These are phyloP conservation scores for Liposcelis brunnea DNA, from an alignment of 2,888 invertebrate genomes.

Conservation along the genomic window DNA sequence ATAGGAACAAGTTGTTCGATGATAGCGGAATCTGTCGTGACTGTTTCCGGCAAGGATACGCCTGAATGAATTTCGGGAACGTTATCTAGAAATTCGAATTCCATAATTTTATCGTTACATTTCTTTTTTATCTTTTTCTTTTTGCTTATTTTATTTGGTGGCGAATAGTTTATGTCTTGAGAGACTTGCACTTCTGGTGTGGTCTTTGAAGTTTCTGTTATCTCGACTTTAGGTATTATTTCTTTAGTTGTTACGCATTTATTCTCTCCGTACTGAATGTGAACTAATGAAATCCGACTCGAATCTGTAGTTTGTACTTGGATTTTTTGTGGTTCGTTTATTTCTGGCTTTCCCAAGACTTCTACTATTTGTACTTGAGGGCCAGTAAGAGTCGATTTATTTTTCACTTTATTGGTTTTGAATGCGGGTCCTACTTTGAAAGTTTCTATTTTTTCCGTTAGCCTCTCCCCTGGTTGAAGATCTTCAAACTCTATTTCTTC, in stretches of 20 bases:
- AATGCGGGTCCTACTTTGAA: neutral
- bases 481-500: too few species aligned
- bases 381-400: neutral
- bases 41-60: too few species aligned
- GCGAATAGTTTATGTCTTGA: neutral
- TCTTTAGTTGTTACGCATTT: too few species aligned
- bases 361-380: neutral
- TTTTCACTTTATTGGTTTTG: neutral
- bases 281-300: too few species aligned
- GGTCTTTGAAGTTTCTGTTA: neutral
- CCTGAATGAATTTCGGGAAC: too few species aligned
- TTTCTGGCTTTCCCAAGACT: neutral
- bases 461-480: neutral
- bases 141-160: neutral
- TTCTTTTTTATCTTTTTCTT: neutral
- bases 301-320: too few species aligned
- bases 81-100: too few species aligned
- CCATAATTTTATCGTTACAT: neutral
- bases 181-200: neutral
- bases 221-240: neutral
- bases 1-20: too few species aligned
- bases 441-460: neutral
- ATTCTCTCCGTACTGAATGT: too few species aligned
- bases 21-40: too few species aligned
- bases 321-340: neutral